Conservation (phyloP, 1,140 invertebrate genomes). For the Listronotus bonariensis region DNA sequence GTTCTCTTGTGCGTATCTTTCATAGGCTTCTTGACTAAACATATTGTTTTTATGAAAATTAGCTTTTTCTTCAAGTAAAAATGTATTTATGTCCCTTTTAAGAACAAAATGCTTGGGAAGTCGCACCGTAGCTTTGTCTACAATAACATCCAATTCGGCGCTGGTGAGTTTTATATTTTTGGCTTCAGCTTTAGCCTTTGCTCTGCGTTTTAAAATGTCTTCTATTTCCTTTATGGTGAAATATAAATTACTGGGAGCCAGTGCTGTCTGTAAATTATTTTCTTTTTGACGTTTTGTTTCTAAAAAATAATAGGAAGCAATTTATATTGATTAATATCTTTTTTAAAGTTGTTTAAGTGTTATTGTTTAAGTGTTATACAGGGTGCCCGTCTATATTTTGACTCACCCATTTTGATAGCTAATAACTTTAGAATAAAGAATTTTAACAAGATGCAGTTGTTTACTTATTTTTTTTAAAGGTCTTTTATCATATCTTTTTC, state of each 20-base stretch:
- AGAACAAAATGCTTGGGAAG: slow-evolving; percentile 30
- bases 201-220: slow-evolving; percentile 43
- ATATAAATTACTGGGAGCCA: background rate
- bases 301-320: background rate
- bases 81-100: slow-evolving; percentile 42
- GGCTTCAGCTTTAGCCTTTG: slow-evolving; percentile 43
- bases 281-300: background rate
- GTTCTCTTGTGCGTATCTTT: background rate
- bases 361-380: too few relatives aligned
- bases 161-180: slow-evolving; percentile 47
- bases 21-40: slow-evolving; percentile 17
- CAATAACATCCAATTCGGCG: slow-evolving; percentile 44
- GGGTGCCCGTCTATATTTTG: too few relatives aligned
- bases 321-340: too few relatives aligned
- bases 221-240: slow-evolving; percentile 45
- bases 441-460: too few relatives aligned
- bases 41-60: slow-evolving; percentile 20
- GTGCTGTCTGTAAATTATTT: background rate
- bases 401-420: too few relatives aligned
- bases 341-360: too few relatives aligned
- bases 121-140: slow-evolving; percentile 42
- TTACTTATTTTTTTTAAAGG: too few relatives aligned
- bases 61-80: slow-evolving; percentile 37
- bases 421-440: too few relatives aligned
- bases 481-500: too few relatives aligned